Base-by-base conservation (phyloP, 2,888 invertebrate genomes). In the Epinotia bilunana region DNA sequence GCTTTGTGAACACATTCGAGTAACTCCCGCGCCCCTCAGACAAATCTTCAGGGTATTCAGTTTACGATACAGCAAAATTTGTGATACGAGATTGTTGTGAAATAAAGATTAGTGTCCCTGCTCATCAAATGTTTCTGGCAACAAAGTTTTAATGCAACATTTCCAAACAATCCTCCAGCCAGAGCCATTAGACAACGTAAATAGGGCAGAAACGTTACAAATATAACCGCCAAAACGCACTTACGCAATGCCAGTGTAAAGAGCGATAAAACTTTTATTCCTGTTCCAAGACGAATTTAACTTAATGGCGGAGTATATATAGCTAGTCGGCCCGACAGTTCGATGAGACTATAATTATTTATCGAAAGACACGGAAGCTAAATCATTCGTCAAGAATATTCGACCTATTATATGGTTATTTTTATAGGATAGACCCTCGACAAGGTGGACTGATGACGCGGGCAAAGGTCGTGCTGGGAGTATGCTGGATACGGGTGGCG, bases 181-280 rank as follows among this genome's bases (percentile, higher is more conserved):
- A 46, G 16, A n/a, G 9, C 58, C 57, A 28, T 60, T 60, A 69
- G 43, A 4, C 23, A 46, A 23, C 43, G 46, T 69, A 69, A 69
- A 69, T 69, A 49, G 69, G 69, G 46, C 60, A 69, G 58, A 58
- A 67, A 53, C 33, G 43, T 18, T 11, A 55, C 49, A 67, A 68
- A 72, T 61, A 73, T 67, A 73, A 53, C 33, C 39, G 53, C 61
- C 49, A 58, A 73, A 57, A 62, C 61, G 62, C 62, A 62, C 69
- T 74, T 74, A 70, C 69, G 74, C 74, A 74, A 74, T 68, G 68
- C 49, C 43, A 46, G 62, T 57, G 74, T 70, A 70, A 71, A 71
- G 70, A 71, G 53, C 70, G 49, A 65, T 60, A 70, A 70, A 57
- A 65, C 60, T 71, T 70, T 74, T 74, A 74, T 43, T 70, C 74